These are phyloP conservation scores for Drusus annulatus DNA, from an alignment of 1,140 invertebrate species.

Conservation along the genomic window DNA sequence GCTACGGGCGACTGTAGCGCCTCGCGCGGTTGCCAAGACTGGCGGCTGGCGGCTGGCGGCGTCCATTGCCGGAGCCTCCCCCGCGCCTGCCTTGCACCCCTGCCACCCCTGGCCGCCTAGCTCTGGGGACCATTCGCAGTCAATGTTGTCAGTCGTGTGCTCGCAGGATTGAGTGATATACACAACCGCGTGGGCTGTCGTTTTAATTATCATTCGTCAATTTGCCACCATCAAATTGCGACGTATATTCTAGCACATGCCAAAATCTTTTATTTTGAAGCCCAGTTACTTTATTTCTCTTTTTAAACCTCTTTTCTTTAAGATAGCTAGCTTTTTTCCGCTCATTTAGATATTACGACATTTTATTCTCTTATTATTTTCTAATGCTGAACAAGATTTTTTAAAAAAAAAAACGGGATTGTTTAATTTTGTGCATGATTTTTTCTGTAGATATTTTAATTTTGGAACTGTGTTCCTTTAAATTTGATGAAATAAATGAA, in stretches of 20 bases:
- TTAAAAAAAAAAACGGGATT: no score
- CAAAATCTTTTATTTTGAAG: no score
- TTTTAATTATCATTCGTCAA: slow-evolving; percentile 55
- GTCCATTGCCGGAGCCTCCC: slow-evolving; percentile 39
- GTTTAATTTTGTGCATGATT: no score
- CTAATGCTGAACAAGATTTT: no score
- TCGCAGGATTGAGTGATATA: slow-evolving; percentile 52
- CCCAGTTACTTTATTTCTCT: no score
- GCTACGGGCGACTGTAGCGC: slow-evolving; percentile 50
- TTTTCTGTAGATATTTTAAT: no score
- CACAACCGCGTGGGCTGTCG: slow-evolving; percentile 35
- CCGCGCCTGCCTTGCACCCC: neutral
- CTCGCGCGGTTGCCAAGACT: slow-evolving; percentile 52
- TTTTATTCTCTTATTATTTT: no score
- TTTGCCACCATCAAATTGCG: slow-evolving; percentile 38
- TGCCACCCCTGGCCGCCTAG: slow-evolving; percentile 19
- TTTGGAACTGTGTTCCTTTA: no score
- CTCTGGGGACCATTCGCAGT: slow-evolving; percentile 30
- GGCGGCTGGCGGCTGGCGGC: slow-evolving; percentile 49
- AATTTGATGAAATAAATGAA: no score
- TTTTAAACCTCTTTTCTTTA: no score
- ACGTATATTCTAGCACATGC: neutral
- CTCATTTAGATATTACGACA: no score
- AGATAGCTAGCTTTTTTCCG: no score
- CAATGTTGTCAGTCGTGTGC: slow-evolving; percentile 36